Evolutionary conservation across 2,888 invertebrate genomes (phyloP), one percentile per base, ranked within the genome.

Genomic region (Andrena fulva): DNA sequence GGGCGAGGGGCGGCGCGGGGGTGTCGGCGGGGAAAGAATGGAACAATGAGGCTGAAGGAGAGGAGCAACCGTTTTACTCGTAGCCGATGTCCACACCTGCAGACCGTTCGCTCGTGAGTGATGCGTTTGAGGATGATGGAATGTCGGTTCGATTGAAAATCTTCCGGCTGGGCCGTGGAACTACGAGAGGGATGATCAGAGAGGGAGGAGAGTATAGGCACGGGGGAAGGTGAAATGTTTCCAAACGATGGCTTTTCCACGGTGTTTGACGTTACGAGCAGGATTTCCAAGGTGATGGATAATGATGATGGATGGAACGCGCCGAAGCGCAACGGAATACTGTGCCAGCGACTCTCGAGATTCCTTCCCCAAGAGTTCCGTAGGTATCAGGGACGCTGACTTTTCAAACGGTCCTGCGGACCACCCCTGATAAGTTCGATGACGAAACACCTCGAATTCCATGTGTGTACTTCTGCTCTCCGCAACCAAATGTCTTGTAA

Each of bases 41-140:
- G 70, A 71, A 76, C 85, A 74, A 80, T 56, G 72, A 72, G 86
- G 87, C 84, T 82, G 84, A 81, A 82, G 80, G 86, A 85, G 88
- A 82, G 67, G 83, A 77, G 69, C 80, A 80, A 73, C 84, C 85
- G 84, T 81, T 80, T 84, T 76, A 79, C 76, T 83, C 80, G 66
- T 81, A 74, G 77, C 82, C 85, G 77, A 76, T 85, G 83, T 89
- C 89, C 85, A 88, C 87, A 86, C 89, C 87, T 88, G 87, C 87
- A 64, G 77, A 80, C 82, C 77, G 85, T 64, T 70, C 56, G 77
- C 76, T 42, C 80, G 59, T 79, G 56, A 27, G 24, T 27, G 87
- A 64, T 82, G 84, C 85, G 48, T 81, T 71, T 42, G 63, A 62
- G 80, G 72, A 68, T 72, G 85, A 81, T 75, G 81, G 84, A 79